Evolutionary conservation across 2,888 invertebrate genomes (phyloP).

Genomic region (Teinopalpus imperialis): DNA sequence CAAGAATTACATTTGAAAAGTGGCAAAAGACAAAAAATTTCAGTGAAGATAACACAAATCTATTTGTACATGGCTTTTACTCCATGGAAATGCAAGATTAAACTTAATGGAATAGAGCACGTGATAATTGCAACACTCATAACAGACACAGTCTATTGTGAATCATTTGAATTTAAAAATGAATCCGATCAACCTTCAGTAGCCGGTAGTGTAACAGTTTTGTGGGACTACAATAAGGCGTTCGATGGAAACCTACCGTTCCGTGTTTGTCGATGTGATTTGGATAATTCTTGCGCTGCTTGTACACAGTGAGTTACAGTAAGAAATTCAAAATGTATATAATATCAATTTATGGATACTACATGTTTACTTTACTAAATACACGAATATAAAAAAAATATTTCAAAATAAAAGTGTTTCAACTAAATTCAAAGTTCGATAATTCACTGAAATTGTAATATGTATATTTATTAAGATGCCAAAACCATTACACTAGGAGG

Average conservation of each 20-base stretch:
- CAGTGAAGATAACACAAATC: conserved; percentile 62
- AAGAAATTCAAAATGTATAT: too few species aligned
- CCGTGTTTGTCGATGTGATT: conserved; percentile 58
- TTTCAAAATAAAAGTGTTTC: too few species aligned
- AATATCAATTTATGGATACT: too few species aligned
- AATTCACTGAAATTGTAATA: too few species aligned
- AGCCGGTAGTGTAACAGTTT: conserved; percentile 50
- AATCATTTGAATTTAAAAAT: conserved; percentile 49
- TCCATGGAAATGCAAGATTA: conserved; percentile 59
- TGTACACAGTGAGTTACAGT: conserved; percentile 34
- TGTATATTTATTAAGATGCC: too few species aligned
- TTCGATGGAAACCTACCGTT: conserved; percentile 56
- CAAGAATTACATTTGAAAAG: conserved; percentile 48
- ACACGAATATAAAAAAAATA: too few species aligned
- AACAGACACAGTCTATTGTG: conserved; percentile 55
- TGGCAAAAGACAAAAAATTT: conserved; percentile 47
- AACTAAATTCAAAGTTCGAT: too few species aligned
- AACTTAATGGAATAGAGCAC: conserved; percentile 40
- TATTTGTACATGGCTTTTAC: conserved; percentile 67
- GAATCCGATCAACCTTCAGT: conserved; percentile 43
- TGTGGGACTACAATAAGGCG: conserved; percentile 59
- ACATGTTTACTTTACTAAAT: too few species aligned
- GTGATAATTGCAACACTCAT: conserved; percentile 47
- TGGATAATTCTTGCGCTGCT: conserved; percentile 48
- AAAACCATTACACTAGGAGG: too few species aligned